A percentile compares a stretch with the other conserved stretches of the same genome.
Evolutionary conservation across 1,140 invertebrate species (phyloP).

Genomic region (Bombus difficillimus): DNA sequence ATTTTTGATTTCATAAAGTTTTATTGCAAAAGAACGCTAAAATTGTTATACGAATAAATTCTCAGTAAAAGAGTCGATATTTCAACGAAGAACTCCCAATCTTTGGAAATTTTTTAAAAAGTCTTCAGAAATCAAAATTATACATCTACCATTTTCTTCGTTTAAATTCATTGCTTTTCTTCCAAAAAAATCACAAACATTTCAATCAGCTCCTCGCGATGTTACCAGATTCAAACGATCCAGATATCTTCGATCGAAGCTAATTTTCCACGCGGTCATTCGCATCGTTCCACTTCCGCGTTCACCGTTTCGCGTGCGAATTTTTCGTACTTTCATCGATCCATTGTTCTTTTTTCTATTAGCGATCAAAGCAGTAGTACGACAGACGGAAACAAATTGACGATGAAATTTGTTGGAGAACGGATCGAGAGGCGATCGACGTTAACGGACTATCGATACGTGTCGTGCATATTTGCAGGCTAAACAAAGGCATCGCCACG

Average conservation of each 20-base stretch:
- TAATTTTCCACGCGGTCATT: conserved; percentile 19
- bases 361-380: background rate
- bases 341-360: background rate
- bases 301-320: background rate
- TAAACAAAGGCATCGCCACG: conserved; percentile 20
- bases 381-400: background rate
- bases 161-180: no score
- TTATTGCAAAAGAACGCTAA: no score
- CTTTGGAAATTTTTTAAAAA: no score
- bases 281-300: conserved; percentile 15
- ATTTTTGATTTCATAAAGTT: no score
- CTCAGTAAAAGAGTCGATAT: no score
- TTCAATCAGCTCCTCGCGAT: no score
- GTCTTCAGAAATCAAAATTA: no score
- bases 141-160: no score
- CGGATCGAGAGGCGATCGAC: conserved; percentile 34
- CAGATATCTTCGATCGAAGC: background rate
- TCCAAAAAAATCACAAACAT: no score
- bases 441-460: conserved; percentile 59
- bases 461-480: conserved; percentile 28
- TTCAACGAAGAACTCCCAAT: no score
- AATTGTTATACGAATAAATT: no score
- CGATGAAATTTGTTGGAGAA: conserved; percentile 38
- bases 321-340: conserved; percentile 8
- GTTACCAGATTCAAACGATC: no score